A percentile compares a stretch with the other conserved stretches of the same genome.
Conservation (phyloP, 2,888 invertebrate genomes). For the Hoplodrina blanda region DNA sequence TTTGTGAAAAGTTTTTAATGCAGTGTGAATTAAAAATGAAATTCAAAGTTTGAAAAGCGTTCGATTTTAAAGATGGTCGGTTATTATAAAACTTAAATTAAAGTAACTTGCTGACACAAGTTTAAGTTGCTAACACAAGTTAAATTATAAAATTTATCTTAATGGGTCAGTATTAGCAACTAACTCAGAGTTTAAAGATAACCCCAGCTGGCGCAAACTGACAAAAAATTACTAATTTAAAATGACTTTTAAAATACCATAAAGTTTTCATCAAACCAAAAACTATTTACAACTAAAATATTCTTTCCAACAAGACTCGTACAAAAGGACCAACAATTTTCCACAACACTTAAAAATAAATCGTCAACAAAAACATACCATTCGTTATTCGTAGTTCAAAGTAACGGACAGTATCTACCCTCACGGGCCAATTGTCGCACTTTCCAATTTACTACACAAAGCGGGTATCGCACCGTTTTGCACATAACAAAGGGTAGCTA, state of each 20-base stretch:
- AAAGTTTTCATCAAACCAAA: not conserved
- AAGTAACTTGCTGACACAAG: too few species aligned
- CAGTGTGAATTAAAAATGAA: not conserved
- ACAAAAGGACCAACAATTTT: conserved; percentile 40
- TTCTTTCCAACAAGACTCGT: not conserved
- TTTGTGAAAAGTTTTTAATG: not conserved
- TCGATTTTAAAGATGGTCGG: not conserved
- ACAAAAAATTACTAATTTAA: too few species aligned
- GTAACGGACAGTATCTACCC: conserved; percentile 74
- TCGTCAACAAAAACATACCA: conserved; percentile 52
- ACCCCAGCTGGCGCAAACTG: too few species aligned
- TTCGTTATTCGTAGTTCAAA: conserved; percentile 70
- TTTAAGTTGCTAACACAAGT: too few species aligned
- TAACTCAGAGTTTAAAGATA: too few species aligned
- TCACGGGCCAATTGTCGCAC: conserved; percentile 79
- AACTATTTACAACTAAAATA: not conserved
- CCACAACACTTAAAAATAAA: conserved; percentile 47
- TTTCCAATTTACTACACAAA: conserved; percentile 81
- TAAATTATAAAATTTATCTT: too few species aligned
- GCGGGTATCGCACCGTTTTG: conserved; percentile 73
- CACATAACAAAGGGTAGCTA: conserved; percentile 80
- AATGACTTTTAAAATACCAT: not conserved
- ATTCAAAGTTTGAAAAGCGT: not conserved
- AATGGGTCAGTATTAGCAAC: too few species aligned
- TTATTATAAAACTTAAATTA: too few species aligned